These are phyloP conservation scores for Aphidius ervi DNA, from an alignment of 1,140 invertebrate genomes.

Conservation along the genomic window DNA sequence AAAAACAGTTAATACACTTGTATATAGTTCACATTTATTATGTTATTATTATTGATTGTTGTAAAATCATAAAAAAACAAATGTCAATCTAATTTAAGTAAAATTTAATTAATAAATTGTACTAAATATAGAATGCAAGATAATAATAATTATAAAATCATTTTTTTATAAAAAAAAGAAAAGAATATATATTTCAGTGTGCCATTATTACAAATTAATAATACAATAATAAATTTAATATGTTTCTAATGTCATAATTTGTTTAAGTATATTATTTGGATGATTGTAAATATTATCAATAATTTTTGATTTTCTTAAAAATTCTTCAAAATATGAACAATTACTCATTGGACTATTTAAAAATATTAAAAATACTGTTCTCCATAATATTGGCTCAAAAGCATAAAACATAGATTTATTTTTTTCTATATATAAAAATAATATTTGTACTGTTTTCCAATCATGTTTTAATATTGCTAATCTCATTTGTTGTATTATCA, in stretches of 20 bases:
- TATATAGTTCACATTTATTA: constrained; percentile 18
- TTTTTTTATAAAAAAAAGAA: too few relatives aligned
- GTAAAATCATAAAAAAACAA: too few relatives aligned
- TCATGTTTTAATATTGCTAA: constrained; percentile 12
- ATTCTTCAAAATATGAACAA: constrained; percentile 13
- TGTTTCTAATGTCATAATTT: background rate
- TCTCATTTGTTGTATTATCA: constrained; percentile 16
- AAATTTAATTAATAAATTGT: too few relatives aligned
- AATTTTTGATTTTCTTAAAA: constrained; percentile 1
- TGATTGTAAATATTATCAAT: constrained; percentile 9
- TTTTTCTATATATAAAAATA: constrained; percentile 14
- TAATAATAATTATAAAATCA: too few relatives aligned
- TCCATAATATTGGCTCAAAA: constrained; percentile 16
- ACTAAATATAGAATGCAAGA: too few relatives aligned
- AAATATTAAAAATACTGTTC: constrained; percentile 16
- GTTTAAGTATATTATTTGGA: constrained; percentile 10
- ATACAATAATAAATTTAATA: too few relatives aligned
- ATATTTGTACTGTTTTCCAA: constrained; percentile 13
- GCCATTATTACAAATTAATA: too few relatives aligned
- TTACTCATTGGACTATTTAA: constrained; percentile 15
- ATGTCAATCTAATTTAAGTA: too few relatives aligned
- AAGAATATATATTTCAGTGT: too few relatives aligned
- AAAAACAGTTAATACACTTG: constrained; percentile 9
- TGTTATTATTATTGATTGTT: background rate
- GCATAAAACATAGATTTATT: background rate